Conservation (phyloP, 2,797 vertebrate genomes). For the Caiman crocodilus region DNA sequence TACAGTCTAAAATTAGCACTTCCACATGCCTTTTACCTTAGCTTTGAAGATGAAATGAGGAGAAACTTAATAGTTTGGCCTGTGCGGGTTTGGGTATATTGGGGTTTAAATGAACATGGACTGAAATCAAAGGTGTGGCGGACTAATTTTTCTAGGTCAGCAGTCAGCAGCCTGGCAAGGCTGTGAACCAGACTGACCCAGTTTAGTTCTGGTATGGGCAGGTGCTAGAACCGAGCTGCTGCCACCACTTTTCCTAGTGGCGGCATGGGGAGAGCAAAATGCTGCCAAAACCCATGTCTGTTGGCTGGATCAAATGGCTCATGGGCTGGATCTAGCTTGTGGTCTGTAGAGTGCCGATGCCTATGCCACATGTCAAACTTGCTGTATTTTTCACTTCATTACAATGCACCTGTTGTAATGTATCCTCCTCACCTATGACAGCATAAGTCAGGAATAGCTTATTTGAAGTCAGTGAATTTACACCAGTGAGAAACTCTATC, state of each 20-base stretch:
- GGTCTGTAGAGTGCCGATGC: neutral
- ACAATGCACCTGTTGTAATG: neutral
- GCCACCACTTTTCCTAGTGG: too few species aligned
- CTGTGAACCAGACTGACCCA: neutral
- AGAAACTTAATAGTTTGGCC: neutral
- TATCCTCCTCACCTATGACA: neutral
- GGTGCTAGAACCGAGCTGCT: too few species aligned
- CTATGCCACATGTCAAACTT: too few species aligned
- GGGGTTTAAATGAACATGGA: neutral
- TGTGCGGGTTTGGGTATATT: neutral
- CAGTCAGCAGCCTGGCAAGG: too few species aligned
- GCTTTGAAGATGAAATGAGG: neutral
- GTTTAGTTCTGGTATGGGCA: neutral
- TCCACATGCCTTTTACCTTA: too few species aligned
- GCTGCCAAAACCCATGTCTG: too few species aligned
- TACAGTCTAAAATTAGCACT: neutral
- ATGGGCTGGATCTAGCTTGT: neutral
- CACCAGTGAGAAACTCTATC: neutral
- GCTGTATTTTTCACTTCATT: too few species aligned
- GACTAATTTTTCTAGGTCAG: too few species aligned
- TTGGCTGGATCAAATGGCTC: too few species aligned
- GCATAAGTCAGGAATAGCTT: neutral
- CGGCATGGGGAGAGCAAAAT: too few species aligned
- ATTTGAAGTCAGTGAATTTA: neutral
- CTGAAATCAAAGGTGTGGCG: neutral